A percentile compares a stretch with the other conserved stretches of the same genome.
Evolutionary conservation across 2,797 vertebrate genomes (phyloP).

Genomic region (Gorsachius magnificus): DNA sequence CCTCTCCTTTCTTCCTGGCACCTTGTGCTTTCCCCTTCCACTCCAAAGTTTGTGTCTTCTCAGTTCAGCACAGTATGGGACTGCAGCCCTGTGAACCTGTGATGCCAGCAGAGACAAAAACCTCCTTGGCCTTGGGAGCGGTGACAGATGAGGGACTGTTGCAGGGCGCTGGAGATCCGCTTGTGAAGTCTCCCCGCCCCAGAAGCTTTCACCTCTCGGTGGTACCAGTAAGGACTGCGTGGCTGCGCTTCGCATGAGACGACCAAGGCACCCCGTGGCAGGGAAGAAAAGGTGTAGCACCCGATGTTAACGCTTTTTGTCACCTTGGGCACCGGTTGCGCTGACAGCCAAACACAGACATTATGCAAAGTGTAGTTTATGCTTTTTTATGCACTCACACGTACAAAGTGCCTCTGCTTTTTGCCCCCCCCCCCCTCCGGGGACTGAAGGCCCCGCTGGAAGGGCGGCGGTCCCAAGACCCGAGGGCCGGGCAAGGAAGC

Average conservation of each 20-base stretch:
- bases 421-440: background rate
- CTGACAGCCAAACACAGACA: rapidly evolving
- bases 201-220: background rate
- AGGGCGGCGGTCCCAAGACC: background rate
- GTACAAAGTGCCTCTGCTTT: background rate
- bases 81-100: background rate
- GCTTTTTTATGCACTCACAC: no score
- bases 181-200: rapidly evolving
- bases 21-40: background rate
- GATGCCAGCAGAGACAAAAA: background rate
- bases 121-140: background rate
- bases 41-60: background rate
- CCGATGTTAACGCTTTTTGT: background rate
- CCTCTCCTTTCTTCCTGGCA: background rate
- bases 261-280: background rate
- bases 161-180: background rate
- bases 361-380: rapidly evolving
- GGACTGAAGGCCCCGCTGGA: rapidly evolving
- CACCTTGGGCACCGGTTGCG: rapidly evolving
- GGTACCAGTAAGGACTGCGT: rapidly evolving
- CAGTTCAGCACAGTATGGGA: background rate
- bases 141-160: rapidly evolving
- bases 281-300: background rate
- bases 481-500: background rate
- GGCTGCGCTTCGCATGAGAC: background rate